A percentile compares a stretch with the other conserved stretches of the same genome.
Conservation (phyloP, 1,140 invertebrate species). For the Drosophila triauraria region DNA sequence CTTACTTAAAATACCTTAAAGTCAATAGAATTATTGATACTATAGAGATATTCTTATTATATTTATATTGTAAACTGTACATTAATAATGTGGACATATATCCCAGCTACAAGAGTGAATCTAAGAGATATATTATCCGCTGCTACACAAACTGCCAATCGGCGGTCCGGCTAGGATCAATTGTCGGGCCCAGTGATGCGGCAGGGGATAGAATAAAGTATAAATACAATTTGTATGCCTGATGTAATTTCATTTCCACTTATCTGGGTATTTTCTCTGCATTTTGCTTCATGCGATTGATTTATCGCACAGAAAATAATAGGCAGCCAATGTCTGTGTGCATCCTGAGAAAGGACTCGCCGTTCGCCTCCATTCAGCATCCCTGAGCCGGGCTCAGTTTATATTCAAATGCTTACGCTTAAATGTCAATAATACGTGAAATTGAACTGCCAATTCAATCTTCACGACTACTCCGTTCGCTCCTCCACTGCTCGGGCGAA, state of each 20-base stretch:
- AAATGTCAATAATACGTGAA: constrained; percentile 83
- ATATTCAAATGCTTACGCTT: constrained; percentile 71
- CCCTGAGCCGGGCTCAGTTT: constrained; percentile 53
- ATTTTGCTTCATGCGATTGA: constrained; percentile 68
- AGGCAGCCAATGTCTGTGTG: constrained; percentile 66
- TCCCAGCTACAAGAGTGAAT: neutral
- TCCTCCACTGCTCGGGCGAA: constrained; percentile 41
- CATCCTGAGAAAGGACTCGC: constrained; percentile 36
- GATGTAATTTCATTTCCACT: constrained; percentile 61
- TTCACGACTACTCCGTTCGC: constrained; percentile 50
- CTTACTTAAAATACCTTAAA: neutral
- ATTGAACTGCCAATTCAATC: constrained; percentile 83
- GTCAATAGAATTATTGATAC: neutral
- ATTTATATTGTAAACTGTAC: neutral
- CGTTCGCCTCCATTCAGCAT: constrained; percentile 30
- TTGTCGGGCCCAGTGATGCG: constrained; percentile 41
- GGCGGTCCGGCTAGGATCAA: constrained; percentile 20
- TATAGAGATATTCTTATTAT: neutral
- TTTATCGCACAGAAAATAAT: constrained; percentile 73
- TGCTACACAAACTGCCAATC: constrained; percentile 8
- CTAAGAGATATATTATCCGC: neutral
- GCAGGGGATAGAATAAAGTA: constrained; percentile 47
- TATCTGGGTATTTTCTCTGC: constrained; percentile 61
- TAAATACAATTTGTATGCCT: constrained; percentile 60
- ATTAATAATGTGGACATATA: neutral